Conservation (phyloP, 23 tunicate species). For the Ciona savignyi region DNA sequence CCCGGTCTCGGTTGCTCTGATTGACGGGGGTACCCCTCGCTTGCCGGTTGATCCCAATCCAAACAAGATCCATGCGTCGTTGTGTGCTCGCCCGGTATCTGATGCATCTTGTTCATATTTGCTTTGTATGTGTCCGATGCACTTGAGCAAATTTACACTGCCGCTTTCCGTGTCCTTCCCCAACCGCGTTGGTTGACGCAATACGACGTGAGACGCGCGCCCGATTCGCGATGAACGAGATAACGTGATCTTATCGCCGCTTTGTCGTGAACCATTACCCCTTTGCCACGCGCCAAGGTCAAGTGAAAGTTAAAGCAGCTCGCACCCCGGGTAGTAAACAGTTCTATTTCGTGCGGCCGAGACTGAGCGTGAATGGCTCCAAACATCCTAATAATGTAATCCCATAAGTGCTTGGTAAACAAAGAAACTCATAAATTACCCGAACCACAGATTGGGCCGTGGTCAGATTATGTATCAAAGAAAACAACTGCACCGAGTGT, state of each 20-base stretch:
- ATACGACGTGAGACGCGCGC: background rate
- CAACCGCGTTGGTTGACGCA: background rate
- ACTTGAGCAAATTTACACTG: background rate
- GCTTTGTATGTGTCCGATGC: background rate
- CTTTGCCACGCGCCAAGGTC: background rate
- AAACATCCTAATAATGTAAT: background rate
- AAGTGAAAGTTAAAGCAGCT: background rate
- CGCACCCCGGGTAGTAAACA: background rate
- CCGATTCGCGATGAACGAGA: background rate
- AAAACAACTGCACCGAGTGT: too few species aligned
- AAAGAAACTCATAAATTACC: background rate
- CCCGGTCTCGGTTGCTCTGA: too few species aligned
- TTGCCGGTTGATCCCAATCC: background rate
- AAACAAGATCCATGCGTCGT: background rate
- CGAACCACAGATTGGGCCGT: background rate
- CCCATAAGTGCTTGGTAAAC: background rate
- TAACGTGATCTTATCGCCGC: background rate
- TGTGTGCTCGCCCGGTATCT: background rate
- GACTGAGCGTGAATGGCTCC: background rate
- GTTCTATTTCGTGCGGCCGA: background rate
- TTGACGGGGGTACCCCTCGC: background rate
- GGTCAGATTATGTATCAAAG: background rate
- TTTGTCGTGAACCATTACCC: background rate
- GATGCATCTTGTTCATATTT: background rate
- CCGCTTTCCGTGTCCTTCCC: background rate